Percentiles rank a stretch among this genome's conserved stretches.
Evolutionary conservation across 2,888 invertebrate genomes (phyloP).

Genomic region (Prosopocoilus inquinatus): DNA sequence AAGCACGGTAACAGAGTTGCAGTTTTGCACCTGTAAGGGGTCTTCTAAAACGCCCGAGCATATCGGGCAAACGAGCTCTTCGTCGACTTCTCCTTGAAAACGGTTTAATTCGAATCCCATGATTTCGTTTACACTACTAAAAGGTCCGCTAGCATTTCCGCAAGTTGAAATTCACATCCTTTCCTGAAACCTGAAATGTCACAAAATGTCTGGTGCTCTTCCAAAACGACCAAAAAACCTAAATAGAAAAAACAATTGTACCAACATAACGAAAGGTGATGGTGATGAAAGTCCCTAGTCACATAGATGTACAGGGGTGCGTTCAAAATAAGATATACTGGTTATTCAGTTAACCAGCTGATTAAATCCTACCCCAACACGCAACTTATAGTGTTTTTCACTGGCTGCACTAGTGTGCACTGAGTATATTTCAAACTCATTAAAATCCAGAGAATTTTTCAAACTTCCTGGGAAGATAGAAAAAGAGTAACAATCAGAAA

Average conservation of each 20-base stretch:
- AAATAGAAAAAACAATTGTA: background rate
- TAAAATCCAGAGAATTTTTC: too few species aligned
- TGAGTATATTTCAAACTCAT: too few species aligned
- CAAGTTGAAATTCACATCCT: background rate
- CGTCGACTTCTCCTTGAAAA: conserved; percentile 94
- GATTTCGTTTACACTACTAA: background rate
- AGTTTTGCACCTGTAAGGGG: conserved; percentile 78
- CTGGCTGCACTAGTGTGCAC: too few species aligned
- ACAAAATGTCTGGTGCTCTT: background rate
- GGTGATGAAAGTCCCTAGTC: too few species aligned
- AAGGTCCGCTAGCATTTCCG: background rate
- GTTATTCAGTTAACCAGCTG: too few species aligned
- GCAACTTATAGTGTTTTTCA: too few species aligned
- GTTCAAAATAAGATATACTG: too few species aligned
- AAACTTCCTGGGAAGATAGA: too few species aligned
- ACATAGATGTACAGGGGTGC: too few species aligned
- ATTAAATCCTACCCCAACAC: too few species aligned
- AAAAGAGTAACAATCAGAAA: too few species aligned
- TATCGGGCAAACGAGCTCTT: conserved; percentile 94
- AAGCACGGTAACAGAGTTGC: background rate
- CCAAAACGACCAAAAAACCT: background rate
- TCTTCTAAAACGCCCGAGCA: conserved; percentile 94
- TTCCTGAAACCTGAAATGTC: conserved; percentile 2
- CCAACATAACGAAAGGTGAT: too few species aligned
- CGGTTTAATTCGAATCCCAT: conserved; percentile 96